Evolutionary conservation across 1,140 invertebrate genomes (phyloP), one percentile per base, ranked within the genome.

Genomic region (Drosophila hydei): DNA sequence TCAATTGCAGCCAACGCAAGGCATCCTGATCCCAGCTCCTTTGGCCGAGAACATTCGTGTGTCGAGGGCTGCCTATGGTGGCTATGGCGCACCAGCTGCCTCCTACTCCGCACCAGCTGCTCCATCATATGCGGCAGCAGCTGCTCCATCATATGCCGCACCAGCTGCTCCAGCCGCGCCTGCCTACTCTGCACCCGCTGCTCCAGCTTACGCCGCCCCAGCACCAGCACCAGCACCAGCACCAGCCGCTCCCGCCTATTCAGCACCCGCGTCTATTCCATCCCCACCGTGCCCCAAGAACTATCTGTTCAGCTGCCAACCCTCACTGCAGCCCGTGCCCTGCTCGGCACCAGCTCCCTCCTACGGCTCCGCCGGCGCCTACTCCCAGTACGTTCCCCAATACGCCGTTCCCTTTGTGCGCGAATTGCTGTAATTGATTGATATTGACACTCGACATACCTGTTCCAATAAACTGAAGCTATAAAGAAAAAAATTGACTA

Each of bases 301-400:
- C 79, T 91, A 91, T 21, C 68, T 91, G 50, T 91, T 91, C 85
- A 91, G 89, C 67, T 91, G 89, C 75, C 89, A 90, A 58, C 89
- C 89, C 43, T 89, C 77, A 0, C 61, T 91, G 42, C 72, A 81
- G 60, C 89, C 89, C 56, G 89, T 91, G 33, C 80, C 89, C 52
- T 91, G 89, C 65, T 64, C 80, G 6, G 72, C 84, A 3, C 68
- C 89, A 47, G 74, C 84, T 65, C 56, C 56, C 18, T 67, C 74
- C 18, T 78, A 80, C 33, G 84, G 76, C 47, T 87, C 78, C 8
- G 38, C 71, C 11, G 78, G 85, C 1, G 73, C 84, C 68, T 89
- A 89, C 67, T 89, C 79, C 11, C 79, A 89, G 52, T 83, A 89
- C 36, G 77, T 63, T 38, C 84, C 84, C 18, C 79, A 89, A 55